Evolutionary conservation across 2,888 invertebrate genomes (phyloP).

Genomic region (Meganola albula): DNA sequence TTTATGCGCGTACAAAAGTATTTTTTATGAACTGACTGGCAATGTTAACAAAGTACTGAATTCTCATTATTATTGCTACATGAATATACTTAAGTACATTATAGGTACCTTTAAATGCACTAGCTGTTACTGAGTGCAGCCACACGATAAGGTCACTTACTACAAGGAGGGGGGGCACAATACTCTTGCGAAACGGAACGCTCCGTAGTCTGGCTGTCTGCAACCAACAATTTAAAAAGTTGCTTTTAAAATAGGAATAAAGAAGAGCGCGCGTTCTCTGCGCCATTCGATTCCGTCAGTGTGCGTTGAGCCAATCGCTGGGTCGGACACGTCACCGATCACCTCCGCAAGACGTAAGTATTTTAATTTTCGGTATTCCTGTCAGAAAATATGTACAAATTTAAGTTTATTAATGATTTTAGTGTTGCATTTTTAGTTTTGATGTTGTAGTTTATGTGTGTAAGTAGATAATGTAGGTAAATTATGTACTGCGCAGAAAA

Average conservation of each 20-base stretch:
- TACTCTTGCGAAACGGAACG: conserved; percentile 44
- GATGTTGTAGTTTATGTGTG: background rate
- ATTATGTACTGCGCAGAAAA: conserved; percentile 66
- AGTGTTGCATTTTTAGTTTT: conserved; percentile 15
- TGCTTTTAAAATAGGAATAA: conserved; percentile 48
- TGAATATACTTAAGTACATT: conserved; percentile 12
- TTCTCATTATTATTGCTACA: conserved; percentile 19
- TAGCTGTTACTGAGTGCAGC: conserved; percentile 60
- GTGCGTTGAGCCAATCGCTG: conserved; percentile 47
- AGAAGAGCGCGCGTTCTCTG: conserved; percentile 43
- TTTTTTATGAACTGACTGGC: no score
- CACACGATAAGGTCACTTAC: conserved; percentile 65
- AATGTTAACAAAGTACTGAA: no score
- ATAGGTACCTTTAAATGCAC: conserved; percentile 44
- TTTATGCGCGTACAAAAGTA: no score
- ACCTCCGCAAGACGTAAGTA: conserved; percentile 49
- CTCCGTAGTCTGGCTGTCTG: conserved; percentile 28
- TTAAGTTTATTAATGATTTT: conserved; percentile 14
- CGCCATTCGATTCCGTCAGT: conserved; percentile 52
- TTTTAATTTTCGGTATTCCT: conserved; percentile 31
- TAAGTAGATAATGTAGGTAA: conserved; percentile 51
- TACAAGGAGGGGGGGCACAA: conserved; percentile 56
- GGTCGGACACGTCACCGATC: conserved; percentile 44
- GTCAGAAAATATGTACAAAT: conserved; percentile 38
- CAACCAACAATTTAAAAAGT: conserved; percentile 37